phyloP scores from a whole-genome alignment of 30 jellyfish, hydroid and myxozoan species.

The Cassiopea andromeda region DNA sequence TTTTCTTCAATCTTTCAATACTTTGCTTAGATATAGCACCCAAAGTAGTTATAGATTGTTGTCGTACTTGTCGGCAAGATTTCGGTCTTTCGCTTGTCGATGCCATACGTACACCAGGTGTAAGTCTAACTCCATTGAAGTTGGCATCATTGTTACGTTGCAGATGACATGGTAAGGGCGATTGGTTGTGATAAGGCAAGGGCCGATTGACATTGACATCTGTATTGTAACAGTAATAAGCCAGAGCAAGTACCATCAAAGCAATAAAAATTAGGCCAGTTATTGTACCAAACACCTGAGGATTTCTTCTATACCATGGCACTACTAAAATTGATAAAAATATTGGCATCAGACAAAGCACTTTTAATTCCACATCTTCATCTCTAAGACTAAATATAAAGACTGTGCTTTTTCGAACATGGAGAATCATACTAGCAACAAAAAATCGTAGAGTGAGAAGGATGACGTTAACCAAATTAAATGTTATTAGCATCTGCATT shows the following conservation, averaged over 20 bases:
- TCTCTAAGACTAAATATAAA: no score
- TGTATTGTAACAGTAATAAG: slow-evolving; percentile 50
- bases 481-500: no score
- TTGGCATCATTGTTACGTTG: neutral
- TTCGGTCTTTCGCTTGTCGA: slow-evolving; percentile 4
- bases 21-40: slow-evolving; percentile 24
- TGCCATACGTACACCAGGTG: slow-evolving; percentile 26
- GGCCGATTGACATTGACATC: slow-evolving; percentile 36
- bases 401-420: no score
- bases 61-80: slow-evolving; percentile 25
- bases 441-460: no score
- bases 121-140: slow-evolving; percentile 34
- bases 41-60: slow-evolving; percentile 28
- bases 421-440: no score
- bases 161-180: neutral
- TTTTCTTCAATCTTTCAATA: neutral
- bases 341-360: no score
- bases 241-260: slow-evolving; percentile 32
- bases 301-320: slow-evolving; percentile 13
- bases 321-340: neutral
- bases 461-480: no score
- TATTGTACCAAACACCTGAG: slow-evolving; percentile 41
- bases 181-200: slow-evolving; percentile 4
- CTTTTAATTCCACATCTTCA: no score
- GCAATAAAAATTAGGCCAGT: slow-evolving; percentile 40